Conservation (phyloP, 1,140 invertebrate species). For the Drosophila lini region DNA sequence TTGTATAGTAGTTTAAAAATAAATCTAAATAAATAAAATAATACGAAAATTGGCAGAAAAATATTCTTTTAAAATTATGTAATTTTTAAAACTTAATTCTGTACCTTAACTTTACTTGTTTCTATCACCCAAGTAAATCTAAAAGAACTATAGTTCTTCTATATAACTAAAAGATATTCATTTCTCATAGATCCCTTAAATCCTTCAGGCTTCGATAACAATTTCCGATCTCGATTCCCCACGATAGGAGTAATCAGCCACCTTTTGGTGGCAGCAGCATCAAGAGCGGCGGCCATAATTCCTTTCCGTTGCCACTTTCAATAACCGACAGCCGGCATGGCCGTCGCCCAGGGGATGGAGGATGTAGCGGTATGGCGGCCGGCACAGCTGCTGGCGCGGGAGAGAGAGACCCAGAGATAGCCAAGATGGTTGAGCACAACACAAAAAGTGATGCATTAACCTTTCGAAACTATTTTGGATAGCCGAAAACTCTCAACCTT, state of each 20-base stretch:
- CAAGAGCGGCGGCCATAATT: constrained; percentile 45
- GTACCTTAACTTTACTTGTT: not conserved
- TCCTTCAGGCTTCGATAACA: not conserved
- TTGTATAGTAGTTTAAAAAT: no score
- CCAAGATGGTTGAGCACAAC: constrained; percentile 53
- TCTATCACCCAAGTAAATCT: not conserved
- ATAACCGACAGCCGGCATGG: constrained; percentile 42
- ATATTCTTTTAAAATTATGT: no score
- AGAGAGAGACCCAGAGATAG: constrained; percentile 21
- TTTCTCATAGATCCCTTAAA: no score
- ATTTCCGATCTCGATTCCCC: constrained; percentile 12
- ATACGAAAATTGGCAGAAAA: not conserved
- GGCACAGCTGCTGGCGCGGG: constrained; percentile 7
- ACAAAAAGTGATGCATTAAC: constrained; percentile 57
- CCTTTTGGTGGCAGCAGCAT: constrained; percentile 31
- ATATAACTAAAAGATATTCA: not conserved
- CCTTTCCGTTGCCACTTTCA: constrained; percentile 14
- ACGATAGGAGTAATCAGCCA: constrained; percentile 10
- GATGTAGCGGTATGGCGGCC: constrained; percentile 15
- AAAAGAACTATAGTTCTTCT: not conserved
- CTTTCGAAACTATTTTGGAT: constrained; percentile 61
- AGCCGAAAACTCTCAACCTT: constrained; percentile 35
- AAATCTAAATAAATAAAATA: not conserved
- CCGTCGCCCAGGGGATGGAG: constrained; percentile 16
- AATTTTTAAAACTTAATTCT: not conserved